Evolutionary conservation across 1,140 invertebrate genomes (phyloP), one percentile per base, ranked within the genome.

Genomic region (Pseudomyrmex pallidus): DNA sequence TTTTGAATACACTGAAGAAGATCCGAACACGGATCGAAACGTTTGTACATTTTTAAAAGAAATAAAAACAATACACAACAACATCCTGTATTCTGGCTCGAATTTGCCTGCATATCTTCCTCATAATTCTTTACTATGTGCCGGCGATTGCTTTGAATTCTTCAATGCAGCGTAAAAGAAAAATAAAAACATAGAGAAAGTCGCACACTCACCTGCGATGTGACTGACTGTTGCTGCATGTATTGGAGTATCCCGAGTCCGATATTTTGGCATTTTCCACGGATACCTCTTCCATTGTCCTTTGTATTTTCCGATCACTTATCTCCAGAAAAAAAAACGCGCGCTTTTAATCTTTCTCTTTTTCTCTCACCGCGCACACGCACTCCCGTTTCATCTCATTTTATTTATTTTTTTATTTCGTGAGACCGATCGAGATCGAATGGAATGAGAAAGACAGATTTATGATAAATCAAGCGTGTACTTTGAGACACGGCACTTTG

Each of bases 211-310:
- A 97, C 96, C 97, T 97, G 85, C 96, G 94, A 88, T 96, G 96
- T 1, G 96, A 97, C 89, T 97, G 96, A 82, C 96, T 97, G 92
- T 97, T 97, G 85, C 96, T 97, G 92, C 96, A 97, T 7, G 96
- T 97, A 88, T 96, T 97, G 0, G 96, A 97, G 91, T 97, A 97
- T 1, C 96, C 97, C 12, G 97, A 97, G 94, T 97, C 97, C 0
- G 96, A 97, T 56, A 96, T 94, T 90, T 97, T 97, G 0, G 95
- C 96, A 86, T 95, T 95, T 50, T 94, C 92, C 12, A 93, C 95
- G 15, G 93, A 94, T n/a, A 93, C 93, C 88, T 95, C 94, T 89
- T 95, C 94, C 92, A 95, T 95, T 20, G 80, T 92, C 44, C 15
- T 15, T 7, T 7, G 10, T 50, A 20, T 52, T 67, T 50, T 17